A percentile compares a stretch with the other conserved stretches of the same genome.
Evolutionary conservation across 2,888 invertebrate species (phyloP).

Genomic region (Drosophila percnosoma): DNA sequence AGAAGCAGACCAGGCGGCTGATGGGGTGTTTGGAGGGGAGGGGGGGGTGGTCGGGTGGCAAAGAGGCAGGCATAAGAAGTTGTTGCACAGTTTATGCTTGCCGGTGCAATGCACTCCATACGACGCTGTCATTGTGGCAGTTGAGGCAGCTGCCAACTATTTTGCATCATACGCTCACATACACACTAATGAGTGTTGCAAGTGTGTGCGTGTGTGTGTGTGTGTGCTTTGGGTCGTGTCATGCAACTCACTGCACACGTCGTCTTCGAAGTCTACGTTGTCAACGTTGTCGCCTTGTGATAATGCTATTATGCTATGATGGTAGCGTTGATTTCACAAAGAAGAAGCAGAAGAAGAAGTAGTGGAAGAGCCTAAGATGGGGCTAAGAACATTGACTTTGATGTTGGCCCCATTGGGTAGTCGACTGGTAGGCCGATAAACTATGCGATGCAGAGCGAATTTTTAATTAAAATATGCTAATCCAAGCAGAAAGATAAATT

Average conservation of each 20-base stretch:
- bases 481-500: constrained; percentile 45
- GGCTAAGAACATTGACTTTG: constrained; percentile 59
- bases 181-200: constrained; percentile 49
- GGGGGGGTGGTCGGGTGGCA: constrained; percentile 31
- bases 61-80: constrained; percentile 47
- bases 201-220: constrained; percentile 29
- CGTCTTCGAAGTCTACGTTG: constrained; percentile 32
- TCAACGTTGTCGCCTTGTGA: constrained; percentile 63
- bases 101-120: constrained; percentile 70
- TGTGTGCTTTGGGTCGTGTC: constrained; percentile 53
- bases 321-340: constrained; percentile 67
- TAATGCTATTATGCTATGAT: constrained; percentile 73
- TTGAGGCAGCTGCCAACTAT: constrained; percentile 74
- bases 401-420: constrained; percentile 31
- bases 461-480: constrained; percentile 62
- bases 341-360: constrained; percentile 13
- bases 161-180: constrained; percentile 64
- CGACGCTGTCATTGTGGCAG: constrained; percentile 59
- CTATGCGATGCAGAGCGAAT: constrained; percentile 21
- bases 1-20: constrained; percentile 42
- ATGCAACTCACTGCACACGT: constrained; percentile 54
- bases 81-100: constrained; percentile 60
- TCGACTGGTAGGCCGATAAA: constrained; percentile 8
- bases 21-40: not conserved
- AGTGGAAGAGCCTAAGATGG: constrained; percentile 9